Percentiles rank a stretch among this genome's conserved stretches.
These are phyloP conservation scores for Hydrozoanthus gracilis DNA, from an alignment of 92 coral and sea anemone species.

Conservation along the genomic window DNA sequence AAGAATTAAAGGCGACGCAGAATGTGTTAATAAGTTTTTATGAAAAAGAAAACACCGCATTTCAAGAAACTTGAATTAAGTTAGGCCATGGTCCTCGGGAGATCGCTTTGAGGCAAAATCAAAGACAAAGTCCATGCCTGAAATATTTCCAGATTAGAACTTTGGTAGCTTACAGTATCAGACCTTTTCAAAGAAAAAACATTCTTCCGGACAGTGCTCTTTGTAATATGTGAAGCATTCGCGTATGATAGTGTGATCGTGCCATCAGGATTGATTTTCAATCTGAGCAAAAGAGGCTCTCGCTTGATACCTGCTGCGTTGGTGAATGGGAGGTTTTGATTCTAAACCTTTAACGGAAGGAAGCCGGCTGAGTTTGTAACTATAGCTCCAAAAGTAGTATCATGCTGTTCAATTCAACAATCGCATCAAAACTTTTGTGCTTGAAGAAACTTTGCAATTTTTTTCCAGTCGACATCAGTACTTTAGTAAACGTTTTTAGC, in stretches of 20 bases:
- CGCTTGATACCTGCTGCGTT: conserved; percentile 22
- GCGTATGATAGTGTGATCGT: conserved; percentile 19
- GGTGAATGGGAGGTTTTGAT: neutral
- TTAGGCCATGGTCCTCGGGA: neutral
- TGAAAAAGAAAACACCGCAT: neutral
- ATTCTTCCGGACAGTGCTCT: neutral
- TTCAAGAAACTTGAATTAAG: neutral
- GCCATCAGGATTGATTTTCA: conserved; percentile 35
- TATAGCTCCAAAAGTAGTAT: too few relatives aligned
- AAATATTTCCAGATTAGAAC: neutral
- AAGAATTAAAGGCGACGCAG: too few relatives aligned
- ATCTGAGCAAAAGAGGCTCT: neutral
- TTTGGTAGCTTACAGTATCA: neutral
- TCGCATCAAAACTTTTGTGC: neutral
- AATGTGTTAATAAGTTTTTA: neutral
- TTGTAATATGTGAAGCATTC: conserved; percentile 15
- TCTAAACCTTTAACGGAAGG: neutral
- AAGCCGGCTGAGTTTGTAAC: neutral
- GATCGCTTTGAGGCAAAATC: neutral
- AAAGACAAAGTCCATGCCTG: neutral
- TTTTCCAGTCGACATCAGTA: neutral
- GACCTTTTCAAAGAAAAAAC: neutral
- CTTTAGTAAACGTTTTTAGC: neutral
- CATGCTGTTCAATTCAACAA: neutral
- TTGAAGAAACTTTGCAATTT: neutral